Percentiles rank a stretch among this genome's conserved stretches.
Evolutionary conservation across 2,797 vertebrate species (phyloP).

Genomic region (Platalea minor): DNA sequence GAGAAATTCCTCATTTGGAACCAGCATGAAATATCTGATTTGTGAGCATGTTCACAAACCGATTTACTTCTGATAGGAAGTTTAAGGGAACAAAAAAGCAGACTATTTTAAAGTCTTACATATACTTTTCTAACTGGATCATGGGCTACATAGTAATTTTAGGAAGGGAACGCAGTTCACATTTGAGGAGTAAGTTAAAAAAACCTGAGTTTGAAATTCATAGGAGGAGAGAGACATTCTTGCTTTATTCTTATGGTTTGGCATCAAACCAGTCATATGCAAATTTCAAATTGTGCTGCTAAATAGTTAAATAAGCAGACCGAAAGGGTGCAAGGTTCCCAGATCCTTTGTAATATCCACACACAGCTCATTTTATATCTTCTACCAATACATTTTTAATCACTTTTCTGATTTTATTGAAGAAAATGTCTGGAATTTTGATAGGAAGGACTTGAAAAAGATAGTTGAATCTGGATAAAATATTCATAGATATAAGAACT

Average conservation of each 20-base stretch:
- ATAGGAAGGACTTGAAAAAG: slow-evolving; percentile 71
- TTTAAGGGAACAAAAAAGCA: background rate
- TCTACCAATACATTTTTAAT: slow-evolving; percentile 57
- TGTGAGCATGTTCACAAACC: background rate
- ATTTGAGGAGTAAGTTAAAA: slow-evolving; percentile 12
- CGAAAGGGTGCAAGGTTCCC: slow-evolving; percentile 50
- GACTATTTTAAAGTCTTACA: background rate
- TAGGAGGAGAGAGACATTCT: slow-evolving; percentile 16
- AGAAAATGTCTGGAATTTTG: slow-evolving; percentile 70
- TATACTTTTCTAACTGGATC: background rate
- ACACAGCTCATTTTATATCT: slow-evolving; percentile 52
- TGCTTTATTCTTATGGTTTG: slow-evolving; percentile 54
- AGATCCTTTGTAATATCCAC: slow-evolving; percentile 56
- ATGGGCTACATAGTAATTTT: background rate
- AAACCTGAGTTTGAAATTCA: slow-evolving; percentile 20
- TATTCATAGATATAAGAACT: slow-evolving; percentile 64
- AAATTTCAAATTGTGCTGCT: slow-evolving; percentile 56
- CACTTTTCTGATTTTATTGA: slow-evolving; percentile 62
- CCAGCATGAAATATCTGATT: background rate
- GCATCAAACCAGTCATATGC: slow-evolving; percentile 59
- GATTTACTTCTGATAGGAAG: background rate
- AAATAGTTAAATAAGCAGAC: slow-evolving; percentile 65
- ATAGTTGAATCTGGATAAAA: slow-evolving; percentile 69
- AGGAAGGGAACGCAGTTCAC: background rate
- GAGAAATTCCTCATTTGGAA: slow-evolving; percentile 32